Evolutionary conservation across 2,797 vertebrate genomes (phyloP), one percentile per base, ranked within the genome.

Genomic region (Smutsia temminckii): DNA sequence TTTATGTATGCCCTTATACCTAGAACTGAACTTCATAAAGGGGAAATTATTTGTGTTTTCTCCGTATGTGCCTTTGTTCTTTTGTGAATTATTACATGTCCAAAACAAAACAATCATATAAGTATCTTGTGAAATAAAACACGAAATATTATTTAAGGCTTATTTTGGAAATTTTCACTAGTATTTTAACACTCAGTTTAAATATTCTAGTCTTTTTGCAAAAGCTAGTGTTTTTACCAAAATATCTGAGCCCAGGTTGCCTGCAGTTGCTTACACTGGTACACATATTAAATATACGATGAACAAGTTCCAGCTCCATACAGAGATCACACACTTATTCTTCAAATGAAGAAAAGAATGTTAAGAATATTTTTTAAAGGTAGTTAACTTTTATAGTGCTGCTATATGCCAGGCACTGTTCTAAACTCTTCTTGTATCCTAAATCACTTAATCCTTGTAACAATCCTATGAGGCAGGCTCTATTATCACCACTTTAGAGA

Each of bases 281-380:
- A 63, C 1, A 59, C 37, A 83, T 23, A 53, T 34, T 8, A 85
- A 72, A 81, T 27, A 63, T 55, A 27, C 10, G 91, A 57, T 68
- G 23, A 80, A 29, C 6, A 53, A 71, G 34, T 85, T 93, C 42
- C 12, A 89, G 4, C 23, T 85, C 7, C 11, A 29, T 25, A 92
- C 17, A 63, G 83, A 20, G 12, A 55, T 59, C 4, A 59, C 20
- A 64, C 18, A 68, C 66, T 77, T 85, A n/a, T 71, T 87, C 23
- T 69, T 89, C 13, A 85, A 84, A 66, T 83, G 25, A 83, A 80
- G 23, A 68, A 55, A 72, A 83, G 69, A 85, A 21, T 42, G 4
- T 51, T 61, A 91, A 37, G 29, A 51, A 91, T 25, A 85, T 53
- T 81, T 46, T 92, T 92, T 9, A 77, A 95, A 88, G 86, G 42